Conservation (phyloP, 2,797 vertebrate species). For the Smutsia temminckii region DNA sequence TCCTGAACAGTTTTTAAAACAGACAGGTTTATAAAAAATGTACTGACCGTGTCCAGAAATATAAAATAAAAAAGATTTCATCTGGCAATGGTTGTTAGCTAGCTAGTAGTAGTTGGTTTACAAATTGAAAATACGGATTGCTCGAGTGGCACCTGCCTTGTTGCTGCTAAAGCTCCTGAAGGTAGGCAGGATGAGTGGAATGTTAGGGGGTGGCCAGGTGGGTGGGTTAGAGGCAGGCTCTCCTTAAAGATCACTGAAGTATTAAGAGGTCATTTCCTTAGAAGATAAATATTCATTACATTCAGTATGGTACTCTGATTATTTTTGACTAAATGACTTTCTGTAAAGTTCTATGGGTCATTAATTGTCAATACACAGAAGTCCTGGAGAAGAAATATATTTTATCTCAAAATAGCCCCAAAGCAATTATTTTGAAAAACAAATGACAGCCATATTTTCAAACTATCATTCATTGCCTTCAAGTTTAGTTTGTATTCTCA, state of each 20-base stretch:
- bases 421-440: constrained; percentile 8
- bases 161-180: background rate
- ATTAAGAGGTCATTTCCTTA: background rate
- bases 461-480: constrained; percentile 50
- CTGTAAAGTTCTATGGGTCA: constrained; percentile 4
- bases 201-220: background rate
- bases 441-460: constrained; percentile 49
- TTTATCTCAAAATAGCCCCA: constrained; percentile 56
- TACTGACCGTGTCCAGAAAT: constrained; percentile 17
- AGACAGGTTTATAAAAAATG: background rate
- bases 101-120: background rate
- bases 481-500: constrained; percentile 56
- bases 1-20: constrained; percentile 45
- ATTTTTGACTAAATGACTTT: constrained; percentile 35
- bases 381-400: background rate
- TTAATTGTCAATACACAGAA: constrained; percentile 63
- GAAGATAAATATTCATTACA: constrained; percentile 42
- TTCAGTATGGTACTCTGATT: background rate
- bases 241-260: background rate
- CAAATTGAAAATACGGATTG: constrained; percentile 19
- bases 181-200: background rate
- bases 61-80: constrained; percentile 37
- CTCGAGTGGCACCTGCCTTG: background rate
- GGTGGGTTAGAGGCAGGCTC: background rate
- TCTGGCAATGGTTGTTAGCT: background rate